These are phyloP conservation scores for Gnathonemus echidnorhynchus DNA, from an alignment of 2,113 vertebrate genomes.

Conservation along the genomic window DNA sequence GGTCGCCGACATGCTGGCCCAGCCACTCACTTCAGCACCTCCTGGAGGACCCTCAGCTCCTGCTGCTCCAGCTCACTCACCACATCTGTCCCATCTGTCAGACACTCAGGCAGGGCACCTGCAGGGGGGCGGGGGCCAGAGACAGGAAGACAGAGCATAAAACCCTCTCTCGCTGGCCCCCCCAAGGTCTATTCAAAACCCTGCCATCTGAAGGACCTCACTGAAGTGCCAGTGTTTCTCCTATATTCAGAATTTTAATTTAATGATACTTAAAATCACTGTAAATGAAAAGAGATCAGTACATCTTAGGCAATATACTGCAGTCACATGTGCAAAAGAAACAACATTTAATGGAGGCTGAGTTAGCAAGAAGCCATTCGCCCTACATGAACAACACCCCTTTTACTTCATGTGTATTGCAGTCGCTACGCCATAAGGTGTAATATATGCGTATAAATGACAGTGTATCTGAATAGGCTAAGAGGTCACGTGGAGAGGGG, in stretches of 20 bases:
- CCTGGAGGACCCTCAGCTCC: constrained; percentile 88
- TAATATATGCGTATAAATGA: neutral
- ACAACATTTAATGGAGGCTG: neutral
- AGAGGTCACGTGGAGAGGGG: neutral
- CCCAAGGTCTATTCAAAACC: neutral
- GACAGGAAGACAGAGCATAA: neutral
- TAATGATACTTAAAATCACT: neutral
- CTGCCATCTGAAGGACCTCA: neutral
- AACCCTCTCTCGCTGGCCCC: neutral
- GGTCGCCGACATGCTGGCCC: neutral
- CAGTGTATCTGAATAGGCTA: neutral
- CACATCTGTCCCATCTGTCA: constrained; percentile 83
- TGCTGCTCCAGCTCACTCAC: constrained; percentile 86
- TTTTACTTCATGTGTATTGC: neutral
- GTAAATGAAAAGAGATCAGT: neutral
- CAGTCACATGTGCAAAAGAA: neutral
- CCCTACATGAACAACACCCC: neutral
- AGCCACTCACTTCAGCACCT: constrained; percentile 79
- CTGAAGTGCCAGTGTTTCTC: neutral
- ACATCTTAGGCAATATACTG: neutral
- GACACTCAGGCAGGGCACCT: constrained; percentile 88
- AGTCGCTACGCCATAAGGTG: neutral
- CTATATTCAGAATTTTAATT: neutral
- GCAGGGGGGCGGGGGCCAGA: neutral
- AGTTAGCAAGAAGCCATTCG: neutral